Conservation (phyloP, 2,888 invertebrate species). For the Mythimna loreyi region DNA sequence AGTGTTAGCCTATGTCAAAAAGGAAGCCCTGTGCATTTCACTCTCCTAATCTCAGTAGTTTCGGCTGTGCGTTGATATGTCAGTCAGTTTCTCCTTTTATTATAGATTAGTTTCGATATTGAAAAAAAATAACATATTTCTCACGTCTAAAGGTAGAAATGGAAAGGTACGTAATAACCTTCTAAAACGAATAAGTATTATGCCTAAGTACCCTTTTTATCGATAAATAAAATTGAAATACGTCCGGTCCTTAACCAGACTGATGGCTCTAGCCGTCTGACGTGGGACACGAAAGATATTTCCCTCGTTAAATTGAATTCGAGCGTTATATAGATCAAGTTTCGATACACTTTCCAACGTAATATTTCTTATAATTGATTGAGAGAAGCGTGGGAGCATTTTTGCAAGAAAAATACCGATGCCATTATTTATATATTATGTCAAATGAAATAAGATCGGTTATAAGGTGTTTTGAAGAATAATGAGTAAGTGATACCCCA, state of each 20-base stretch:
- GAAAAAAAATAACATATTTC: too few relatives aligned
- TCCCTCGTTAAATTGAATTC: conserved; percentile 62
- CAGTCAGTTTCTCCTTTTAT: too few relatives aligned
- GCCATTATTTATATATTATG: conserved; percentile 23
- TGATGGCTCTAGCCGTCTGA: conserved; percentile 31
- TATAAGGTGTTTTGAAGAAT: not conserved
- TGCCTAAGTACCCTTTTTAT: not conserved
- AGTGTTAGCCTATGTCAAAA: too few relatives aligned
- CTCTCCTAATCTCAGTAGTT: too few relatives aligned
- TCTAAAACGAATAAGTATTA: not conserved
- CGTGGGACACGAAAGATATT: conserved; percentile 42
- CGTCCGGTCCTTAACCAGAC: conserved; percentile 25
- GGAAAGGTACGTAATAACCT: not conserved
- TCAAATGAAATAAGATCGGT: conserved; percentile 12
- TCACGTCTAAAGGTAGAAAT: too few relatives aligned
- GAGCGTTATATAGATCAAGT: conserved; percentile 46
- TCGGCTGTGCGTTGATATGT: too few relatives aligned
- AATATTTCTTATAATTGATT: conserved; percentile 48
- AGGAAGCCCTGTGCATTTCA: too few relatives aligned
- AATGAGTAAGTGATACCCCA: not conserved
- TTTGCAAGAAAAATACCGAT: conserved; percentile 25
- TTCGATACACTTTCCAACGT: conserved; percentile 41
- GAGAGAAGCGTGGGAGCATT: conserved; percentile 13
- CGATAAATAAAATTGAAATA: conserved; percentile 38
- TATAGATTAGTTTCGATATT: not conserved